Percentiles rank a stretch among this genome's conserved stretches.
Evolutionary conservation across 2,113 vertebrate genomes (phyloP).

Genomic region (Oryzias woworae): DNA sequence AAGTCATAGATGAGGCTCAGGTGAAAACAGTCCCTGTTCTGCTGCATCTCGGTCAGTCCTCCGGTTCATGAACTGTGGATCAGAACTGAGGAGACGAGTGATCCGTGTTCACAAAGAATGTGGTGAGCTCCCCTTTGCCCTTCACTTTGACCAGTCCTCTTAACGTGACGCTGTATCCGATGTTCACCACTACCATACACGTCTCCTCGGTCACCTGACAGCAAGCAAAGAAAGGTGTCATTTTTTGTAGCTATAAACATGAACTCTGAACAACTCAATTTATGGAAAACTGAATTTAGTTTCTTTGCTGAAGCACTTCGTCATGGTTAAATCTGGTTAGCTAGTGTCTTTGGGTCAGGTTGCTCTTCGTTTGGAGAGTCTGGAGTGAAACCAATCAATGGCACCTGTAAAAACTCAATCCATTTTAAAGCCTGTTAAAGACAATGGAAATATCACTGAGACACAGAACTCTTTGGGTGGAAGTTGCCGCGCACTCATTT

Average conservation of each 20-base stretch:
- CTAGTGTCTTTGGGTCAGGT: not conserved
- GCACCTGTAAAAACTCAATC: too few species aligned
- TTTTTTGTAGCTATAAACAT: too few species aligned
- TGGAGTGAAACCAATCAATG: too few species aligned
- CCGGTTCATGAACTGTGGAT: not conserved
- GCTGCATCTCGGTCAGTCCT: not conserved
- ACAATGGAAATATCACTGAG: too few species aligned
- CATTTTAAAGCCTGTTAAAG: too few species aligned
- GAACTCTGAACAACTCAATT: too few species aligned
- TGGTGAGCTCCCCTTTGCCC: slow-evolving; percentile 89
- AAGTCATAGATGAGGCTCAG: not conserved
- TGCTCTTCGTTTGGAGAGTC: not conserved
- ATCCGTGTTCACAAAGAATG: slow-evolving; percentile 82
- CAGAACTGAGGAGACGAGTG: slow-evolving; percentile 41
- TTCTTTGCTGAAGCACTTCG: not conserved
- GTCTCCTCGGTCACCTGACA: slow-evolving; percentile 87
- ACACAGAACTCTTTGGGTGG: too few species aligned
- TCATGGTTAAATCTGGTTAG: not conserved
- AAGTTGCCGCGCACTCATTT: too few species aligned
- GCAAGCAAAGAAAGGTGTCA: not conserved
- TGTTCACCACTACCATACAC: slow-evolving; percentile 72
- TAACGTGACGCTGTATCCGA: slow-evolving; percentile 81
- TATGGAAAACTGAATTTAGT: not conserved
- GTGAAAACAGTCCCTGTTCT: not conserved
- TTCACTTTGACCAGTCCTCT: slow-evolving; percentile 86